Evolutionary conservation across 2,797 vertebrate species (phyloP), one percentile per base, ranked within the genome.

Genomic region (Labeo calbasu): DNA sequence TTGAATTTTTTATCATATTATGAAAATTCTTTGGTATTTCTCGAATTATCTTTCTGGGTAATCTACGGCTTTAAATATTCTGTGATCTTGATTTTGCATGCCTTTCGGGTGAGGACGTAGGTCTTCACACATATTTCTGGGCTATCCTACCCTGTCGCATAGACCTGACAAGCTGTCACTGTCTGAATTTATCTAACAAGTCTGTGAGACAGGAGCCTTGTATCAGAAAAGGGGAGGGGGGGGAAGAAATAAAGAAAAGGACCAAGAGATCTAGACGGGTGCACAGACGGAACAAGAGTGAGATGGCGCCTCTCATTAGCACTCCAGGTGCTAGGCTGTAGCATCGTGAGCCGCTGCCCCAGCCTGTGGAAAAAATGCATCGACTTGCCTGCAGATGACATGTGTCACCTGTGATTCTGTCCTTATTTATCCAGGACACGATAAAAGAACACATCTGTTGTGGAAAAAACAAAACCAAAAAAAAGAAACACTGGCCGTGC

Each of bases 81-180:
- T 32, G 23, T 51, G 48, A 85, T 51, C n/a, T n/a, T 59, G 23
- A 59, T 40, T 76, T 21, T 55, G 28, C 32, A 19, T 73, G 40
- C 11, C 1, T 75, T 46, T 17, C 2, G 61, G 63, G 23, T 25
- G n/a, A 12, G 36, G 13, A 28, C 43, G 25, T 7, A 36, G 69
- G 36, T 86, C 75, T 84, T 80, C 79, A 65, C 69, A 68, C 75
- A 40, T 72, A 43, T 82, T 77, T 57, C 55, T 63, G 79, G 82
- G 53, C 75, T 77, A 57, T 71, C 48, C 36, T 85, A 75, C n/a
- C 81, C 77, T 71, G 69, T 88, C 77, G 23, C 72, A 63, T 68
- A 63, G 36, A 79, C 68, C 53, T 73, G 82, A 88, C 72, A 79
- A 85, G 77, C 83, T 81, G 87, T 57, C 85, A 71, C 81, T 84